These are phyloP conservation scores for Lissocephala sabroskyi DNA, from an alignment of 2,888 invertebrate genomes.

Conservation along the genomic window DNA sequence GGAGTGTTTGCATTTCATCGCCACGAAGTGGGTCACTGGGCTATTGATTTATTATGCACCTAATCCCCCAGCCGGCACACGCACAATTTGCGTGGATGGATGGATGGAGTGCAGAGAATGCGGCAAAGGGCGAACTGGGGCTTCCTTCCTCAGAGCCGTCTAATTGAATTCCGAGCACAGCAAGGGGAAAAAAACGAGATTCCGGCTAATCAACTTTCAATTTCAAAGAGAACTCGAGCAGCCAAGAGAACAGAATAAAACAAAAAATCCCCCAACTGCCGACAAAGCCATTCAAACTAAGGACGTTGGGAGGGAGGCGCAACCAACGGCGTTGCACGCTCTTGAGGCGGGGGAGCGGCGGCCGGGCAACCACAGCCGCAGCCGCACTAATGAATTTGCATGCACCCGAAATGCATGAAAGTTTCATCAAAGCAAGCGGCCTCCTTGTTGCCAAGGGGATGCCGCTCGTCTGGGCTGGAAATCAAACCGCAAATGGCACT, in stretches of 20 bases:
- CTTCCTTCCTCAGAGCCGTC: too few species aligned
- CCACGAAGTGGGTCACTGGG: slow-evolving; percentile 31
- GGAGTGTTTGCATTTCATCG: slow-evolving; percentile 27
- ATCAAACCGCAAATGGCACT: slow-evolving; percentile 53
- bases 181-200: too few species aligned
- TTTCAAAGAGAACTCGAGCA: too few species aligned
- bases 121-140: too few species aligned
- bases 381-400: slow-evolving; percentile 43
- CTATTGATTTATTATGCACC: slow-evolving; percentile 19
- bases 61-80: background rate
- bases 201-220: too few species aligned
- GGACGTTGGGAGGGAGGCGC: too few species aligned
- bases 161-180: too few species aligned
- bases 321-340: too few species aligned
- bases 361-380: background rate
- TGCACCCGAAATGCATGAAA: slow-evolving; percentile 30
- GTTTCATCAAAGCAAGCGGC: slow-evolving; percentile 31
- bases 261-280: too few species aligned
- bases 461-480: slow-evolving; percentile 21
- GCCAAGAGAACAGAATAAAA: too few species aligned
- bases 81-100: background rate
- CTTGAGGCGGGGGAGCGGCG: background rate
- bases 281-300: too few species aligned
- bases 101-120: background rate
- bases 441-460: background rate